Base-by-base conservation (phyloP, 1,140 invertebrate species). In the Cyphomyrmex costatus region DNA sequence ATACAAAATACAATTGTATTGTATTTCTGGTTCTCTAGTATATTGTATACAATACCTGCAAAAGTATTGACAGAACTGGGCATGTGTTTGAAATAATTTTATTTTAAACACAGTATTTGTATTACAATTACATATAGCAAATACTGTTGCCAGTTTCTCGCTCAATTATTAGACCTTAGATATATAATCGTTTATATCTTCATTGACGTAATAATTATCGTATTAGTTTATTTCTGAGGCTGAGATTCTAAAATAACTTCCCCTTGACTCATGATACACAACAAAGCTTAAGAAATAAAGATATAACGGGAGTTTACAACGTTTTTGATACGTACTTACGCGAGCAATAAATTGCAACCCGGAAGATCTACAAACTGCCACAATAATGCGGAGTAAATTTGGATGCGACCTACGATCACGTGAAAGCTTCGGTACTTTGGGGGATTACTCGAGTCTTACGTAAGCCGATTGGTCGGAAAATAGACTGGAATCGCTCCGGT, bases 401-500 rank as follows among this genome's bases (percentile, higher is more conserved):
- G 66, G 66, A 42, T n/a, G 36, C 16, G 5, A 82, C n/a, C 7
- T 16, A 30, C 24, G 70, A 33, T 33, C 24, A 33, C 33, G 30
- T 14, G 14, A 2, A 53, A 27, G 49, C 19, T 60, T 58, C 14
- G 36, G 73, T 73, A 73, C 19, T 56, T 36, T 49, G 36, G 33
- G 21, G 14, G 21, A 83, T 83, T 27, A 24, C 24, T 71, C 10
- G 78, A 16, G 53, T 27, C 53, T 83, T 83, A 61, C 68, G 53
- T 74, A 73, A 83, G 53, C 42, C 33, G 33, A 83, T 74, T 30
- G 53, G 53, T 73, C 53, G n/a, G 14, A 60, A 83, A 83, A 83
- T 83, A 83, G 36, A 73, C 24, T 21, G 12, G 24, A 60, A 60
- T 83, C 24, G 79, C 14, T 5, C 7, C 7, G 30, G 24, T 27